Evolutionary conservation across 2,113 vertebrate genomes (phyloP), one percentile per base, ranked within the genome.

Genomic region (Catharus minimus): DNA sequence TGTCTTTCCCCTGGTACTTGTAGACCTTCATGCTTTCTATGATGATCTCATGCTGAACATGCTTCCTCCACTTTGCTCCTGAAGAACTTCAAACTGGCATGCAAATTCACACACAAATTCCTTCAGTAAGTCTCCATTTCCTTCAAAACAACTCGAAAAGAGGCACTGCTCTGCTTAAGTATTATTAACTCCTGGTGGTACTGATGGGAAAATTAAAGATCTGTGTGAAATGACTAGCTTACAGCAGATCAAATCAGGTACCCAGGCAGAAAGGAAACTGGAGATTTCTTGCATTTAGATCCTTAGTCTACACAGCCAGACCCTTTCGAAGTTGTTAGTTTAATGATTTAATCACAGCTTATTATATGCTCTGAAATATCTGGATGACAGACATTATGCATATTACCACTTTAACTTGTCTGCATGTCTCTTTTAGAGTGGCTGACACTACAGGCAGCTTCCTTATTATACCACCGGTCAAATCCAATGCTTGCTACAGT

Each of bases 261-360:
- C n/a, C 43, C 47, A 82, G 55, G 27, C 16, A 58, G 66, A 39
- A 94, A 81, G 74, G 89, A 38, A 64, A 66, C 36, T 53, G 46
- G 50, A 65, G 57, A 79, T 87, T 89, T 94, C 69, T 84, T 76
- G 24, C n/a, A 27, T 55, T 81, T 69, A 82, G 38, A 79, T 79
- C 66, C 50, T 86, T 55, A 58, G 50, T 69, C 60, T 43, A 50
- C 62, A 72, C 47, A 79, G 73, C 55, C 32, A 92, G 53, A 69
- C 46, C 55, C 24, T 56, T 92, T 69, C 87, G 68, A 93, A 90
- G 83, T 78, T 88, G 53, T 94, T 92, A 77, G 67, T 85, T 74
- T 92, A 92, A 90, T 90, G 62, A 73, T 84, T 90, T 95, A 93
- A 95, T 90, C 75, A 67, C 69, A 68, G 57, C 17, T 94, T 91